Evolutionary conservation across 2,797 vertebrate species (phyloP).

Genomic region (Danio albolineatus): DNA sequence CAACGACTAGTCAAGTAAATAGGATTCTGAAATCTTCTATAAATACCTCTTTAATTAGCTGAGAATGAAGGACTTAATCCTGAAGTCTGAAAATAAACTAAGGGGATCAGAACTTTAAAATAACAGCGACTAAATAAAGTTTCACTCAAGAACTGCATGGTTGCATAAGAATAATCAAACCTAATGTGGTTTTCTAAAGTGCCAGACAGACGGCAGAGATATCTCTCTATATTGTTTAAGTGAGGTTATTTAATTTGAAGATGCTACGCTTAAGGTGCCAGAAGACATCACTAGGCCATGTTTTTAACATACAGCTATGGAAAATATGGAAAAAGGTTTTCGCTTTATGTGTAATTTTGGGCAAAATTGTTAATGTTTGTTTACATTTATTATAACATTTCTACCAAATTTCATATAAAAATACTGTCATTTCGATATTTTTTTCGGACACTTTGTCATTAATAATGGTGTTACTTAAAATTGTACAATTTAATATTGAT

Average conservation of each 20-base stretch:
- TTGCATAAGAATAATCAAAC: not conserved
- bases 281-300: not conserved
- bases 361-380: too few species aligned
- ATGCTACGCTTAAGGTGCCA: conserved; percentile 11
- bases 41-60: conserved; percentile 30
- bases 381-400: too few species aligned
- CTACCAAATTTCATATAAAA: too few species aligned
- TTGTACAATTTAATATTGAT: too few species aligned
- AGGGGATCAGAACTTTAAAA: conserved; percentile 10
- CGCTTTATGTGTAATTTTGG: too few species aligned
- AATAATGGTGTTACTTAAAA: too few species aligned
- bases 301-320: not conserved
- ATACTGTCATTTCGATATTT: too few species aligned
- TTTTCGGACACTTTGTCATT: too few species aligned
- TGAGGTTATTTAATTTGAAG: not conserved
- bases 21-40: conserved; percentile 19
- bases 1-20: conserved; percentile 10
- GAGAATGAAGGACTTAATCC: conserved; percentile 7
- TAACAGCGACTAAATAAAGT: not conserved
- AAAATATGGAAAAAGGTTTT: too few species aligned
- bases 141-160: not conserved
- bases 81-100: conserved; percentile 18
- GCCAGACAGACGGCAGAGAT: not conserved
- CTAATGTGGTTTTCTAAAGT: not conserved
- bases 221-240: not conserved